A percentile compares a stretch with the other conserved stretches of the same genome.
phyloP scores from a whole-genome alignment of 92 coral and sea anemone species.

The Porites evermanni region DNA sequence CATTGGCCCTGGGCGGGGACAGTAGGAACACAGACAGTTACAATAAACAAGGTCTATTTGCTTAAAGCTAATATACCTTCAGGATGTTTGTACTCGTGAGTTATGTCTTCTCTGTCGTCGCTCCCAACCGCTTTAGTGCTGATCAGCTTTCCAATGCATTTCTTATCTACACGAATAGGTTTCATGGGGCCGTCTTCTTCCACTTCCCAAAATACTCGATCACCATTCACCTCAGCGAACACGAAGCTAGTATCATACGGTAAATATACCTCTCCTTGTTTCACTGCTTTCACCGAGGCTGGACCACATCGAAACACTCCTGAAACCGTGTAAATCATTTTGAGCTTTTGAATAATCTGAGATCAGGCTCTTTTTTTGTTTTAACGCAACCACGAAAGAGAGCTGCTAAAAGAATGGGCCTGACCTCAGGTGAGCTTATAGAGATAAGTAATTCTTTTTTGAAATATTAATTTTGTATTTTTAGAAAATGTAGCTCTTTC shows the following conservation, averaged over 20 bases:
- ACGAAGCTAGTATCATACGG: conserved; percentile 79
- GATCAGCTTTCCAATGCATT: conserved; percentile 70
- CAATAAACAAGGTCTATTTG: too few species aligned
- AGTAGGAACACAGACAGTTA: too few species aligned
- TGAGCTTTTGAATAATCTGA: neutral
- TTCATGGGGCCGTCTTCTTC: conserved; percentile 64
- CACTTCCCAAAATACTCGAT: conserved; percentile 84
- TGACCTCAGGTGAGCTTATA: too few species aligned
- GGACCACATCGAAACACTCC: conserved; percentile 89
- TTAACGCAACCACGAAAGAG: too few species aligned
- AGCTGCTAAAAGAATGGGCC: too few species aligned
- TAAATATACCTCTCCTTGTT: conserved; percentile 75
- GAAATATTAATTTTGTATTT: too few species aligned
- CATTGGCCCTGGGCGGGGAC: neutral
- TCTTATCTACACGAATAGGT: conserved; percentile 40
- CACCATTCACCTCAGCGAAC: conserved; percentile 91
- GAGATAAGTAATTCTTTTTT: too few species aligned
- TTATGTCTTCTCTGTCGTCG: conserved; percentile 66
- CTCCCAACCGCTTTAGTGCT: conserved; percentile 87
- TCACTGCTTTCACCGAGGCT: conserved; percentile 82
- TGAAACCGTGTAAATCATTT: neutral
- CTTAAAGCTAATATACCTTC: conserved; percentile 57
- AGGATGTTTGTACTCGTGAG: conserved; percentile 70
- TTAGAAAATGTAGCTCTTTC: too few species aligned
- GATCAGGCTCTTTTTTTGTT: too few species aligned